A percentile compares a stretch with the other conserved stretches of the same genome.
phyloP scores from a whole-genome alignment of 2,888 invertebrate genomes.

The Pseudococcus jackbeardsleyi region DNA sequence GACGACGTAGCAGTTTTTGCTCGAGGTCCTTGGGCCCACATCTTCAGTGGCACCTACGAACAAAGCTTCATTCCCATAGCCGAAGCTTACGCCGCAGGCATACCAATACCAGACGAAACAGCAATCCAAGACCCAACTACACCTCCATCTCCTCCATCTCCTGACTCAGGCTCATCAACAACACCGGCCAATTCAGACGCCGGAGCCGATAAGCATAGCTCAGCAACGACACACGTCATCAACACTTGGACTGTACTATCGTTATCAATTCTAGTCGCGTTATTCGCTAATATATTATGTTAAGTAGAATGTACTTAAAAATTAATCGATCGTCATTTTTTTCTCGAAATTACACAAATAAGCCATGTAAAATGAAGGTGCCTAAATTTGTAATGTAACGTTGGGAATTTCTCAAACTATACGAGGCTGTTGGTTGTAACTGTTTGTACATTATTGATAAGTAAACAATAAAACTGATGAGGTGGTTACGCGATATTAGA shows the following conservation, averaged over 20 bases:
- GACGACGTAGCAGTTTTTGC: constrained; percentile 67
- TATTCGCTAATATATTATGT: no score
- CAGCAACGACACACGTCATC: not conserved
- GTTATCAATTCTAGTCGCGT: not conserved
- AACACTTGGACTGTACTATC: not conserved
- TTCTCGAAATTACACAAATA: no score
- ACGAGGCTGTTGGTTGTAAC: not conserved
- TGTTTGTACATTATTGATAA: not conserved
- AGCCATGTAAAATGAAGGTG: no score
- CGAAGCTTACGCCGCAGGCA: constrained; percentile 66
- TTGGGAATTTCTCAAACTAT: no score
- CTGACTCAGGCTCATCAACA: not conserved
- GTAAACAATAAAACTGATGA: not conserved
- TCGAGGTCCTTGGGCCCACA: constrained; percentile 67
- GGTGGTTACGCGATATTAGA: not conserved
- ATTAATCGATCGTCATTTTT: no score
- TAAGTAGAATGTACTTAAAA: no score
- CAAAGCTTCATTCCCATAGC: constrained; percentile 67
- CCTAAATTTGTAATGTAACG: no score
- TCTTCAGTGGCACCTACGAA: constrained; percentile 67
- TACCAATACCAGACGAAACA: constrained; percentile 64
- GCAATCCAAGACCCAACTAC: not conserved
- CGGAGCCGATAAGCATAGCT: not conserved
- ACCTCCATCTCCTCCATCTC: not conserved
- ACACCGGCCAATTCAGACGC: not conserved